phyloP scores from a whole-genome alignment of 2,113 vertebrate genomes.

The Cyanoliseus patagonus region DNA sequence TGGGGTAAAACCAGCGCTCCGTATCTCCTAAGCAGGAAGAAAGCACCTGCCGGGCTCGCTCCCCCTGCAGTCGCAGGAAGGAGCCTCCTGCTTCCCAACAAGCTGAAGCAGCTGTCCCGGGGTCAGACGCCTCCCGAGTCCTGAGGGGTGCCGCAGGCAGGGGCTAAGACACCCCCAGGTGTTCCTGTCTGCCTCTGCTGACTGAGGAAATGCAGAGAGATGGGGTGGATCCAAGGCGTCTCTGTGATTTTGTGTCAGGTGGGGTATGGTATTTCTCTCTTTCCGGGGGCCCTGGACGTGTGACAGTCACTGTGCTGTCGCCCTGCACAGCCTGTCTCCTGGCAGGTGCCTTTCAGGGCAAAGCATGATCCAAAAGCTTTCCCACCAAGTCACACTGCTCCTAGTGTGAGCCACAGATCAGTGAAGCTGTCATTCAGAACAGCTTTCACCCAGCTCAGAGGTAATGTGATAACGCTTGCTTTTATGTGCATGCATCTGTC shows the following conservation, averaged over 20 bases:
- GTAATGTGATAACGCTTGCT: not conserved
- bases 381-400: not conserved
- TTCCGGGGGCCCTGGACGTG: fast-evolving
- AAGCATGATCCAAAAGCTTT: not conserved
- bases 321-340: not conserved
- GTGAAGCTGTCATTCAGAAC: not conserved
- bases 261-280: too few relatives aligned
- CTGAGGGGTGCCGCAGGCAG: not conserved
- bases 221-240: not conserved
- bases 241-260: not conserved
- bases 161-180: not conserved
- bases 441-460: not conserved
- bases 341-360: not conserved
- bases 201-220: not conserved
- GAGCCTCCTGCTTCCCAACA: not conserved
- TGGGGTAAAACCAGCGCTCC: not conserved
- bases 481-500: not conserved
- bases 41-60: not conserved
- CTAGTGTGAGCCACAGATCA: not conserved
- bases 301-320: fast-evolving
- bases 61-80: not conserved
- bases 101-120: not conserved
- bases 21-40: not conserved
- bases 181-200: not conserved
- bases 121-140: not conserved